These are phyloP conservation scores for Atherinomorus stipes DNA, from an alignment of 2,113 vertebrate species.

Conservation along the genomic window DNA sequence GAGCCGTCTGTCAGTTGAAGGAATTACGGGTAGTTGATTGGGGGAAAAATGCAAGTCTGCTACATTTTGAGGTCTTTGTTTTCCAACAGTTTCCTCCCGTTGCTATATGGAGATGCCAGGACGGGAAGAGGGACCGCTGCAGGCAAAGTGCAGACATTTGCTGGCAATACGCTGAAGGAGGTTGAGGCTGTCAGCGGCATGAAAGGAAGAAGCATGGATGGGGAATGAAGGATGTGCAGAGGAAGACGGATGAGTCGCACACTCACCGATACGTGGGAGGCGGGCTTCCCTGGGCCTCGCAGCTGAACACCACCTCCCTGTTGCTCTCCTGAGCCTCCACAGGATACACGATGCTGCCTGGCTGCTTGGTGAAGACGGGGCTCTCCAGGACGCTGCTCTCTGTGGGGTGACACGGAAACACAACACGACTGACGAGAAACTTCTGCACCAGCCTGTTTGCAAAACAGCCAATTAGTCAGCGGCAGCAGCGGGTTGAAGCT, in stretches of 20 bases:
- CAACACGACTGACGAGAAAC: slow-evolving; percentile 39
- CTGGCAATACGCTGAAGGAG: neutral
- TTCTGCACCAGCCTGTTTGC: slow-evolving; percentile 42
- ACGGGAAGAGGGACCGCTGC: neutral
- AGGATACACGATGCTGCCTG: slow-evolving; percentile 91
- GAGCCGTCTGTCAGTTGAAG: neutral
- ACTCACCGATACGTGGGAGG: slow-evolving; percentile 88
- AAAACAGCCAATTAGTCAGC: slow-evolving; percentile 70
- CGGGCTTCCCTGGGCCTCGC: slow-evolving; percentile 92
- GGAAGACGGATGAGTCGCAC: neutral
- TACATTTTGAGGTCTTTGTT: neutral
- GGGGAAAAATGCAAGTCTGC: neutral
- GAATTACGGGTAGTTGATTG: neutral
- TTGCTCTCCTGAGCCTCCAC: slow-evolving; percentile 92
- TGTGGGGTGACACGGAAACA: slow-evolving; percentile 72
- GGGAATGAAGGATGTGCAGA: neutral
- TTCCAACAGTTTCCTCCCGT: neutral
- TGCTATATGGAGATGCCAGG: slow-evolving; percentile 2
- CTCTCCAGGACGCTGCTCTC: slow-evolving; percentile 87
- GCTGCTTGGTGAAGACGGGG: slow-evolving; percentile 92
- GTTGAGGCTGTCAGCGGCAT: neutral
- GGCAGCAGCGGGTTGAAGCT: slow-evolving; percentile 43
- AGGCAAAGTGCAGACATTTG: neutral
- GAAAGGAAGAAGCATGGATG: neutral
- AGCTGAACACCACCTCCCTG: slow-evolving; percentile 92